Evolutionary conservation across 2,113 vertebrate species (phyloP).

Genomic region (Orthonyx spaldingii): DNA sequence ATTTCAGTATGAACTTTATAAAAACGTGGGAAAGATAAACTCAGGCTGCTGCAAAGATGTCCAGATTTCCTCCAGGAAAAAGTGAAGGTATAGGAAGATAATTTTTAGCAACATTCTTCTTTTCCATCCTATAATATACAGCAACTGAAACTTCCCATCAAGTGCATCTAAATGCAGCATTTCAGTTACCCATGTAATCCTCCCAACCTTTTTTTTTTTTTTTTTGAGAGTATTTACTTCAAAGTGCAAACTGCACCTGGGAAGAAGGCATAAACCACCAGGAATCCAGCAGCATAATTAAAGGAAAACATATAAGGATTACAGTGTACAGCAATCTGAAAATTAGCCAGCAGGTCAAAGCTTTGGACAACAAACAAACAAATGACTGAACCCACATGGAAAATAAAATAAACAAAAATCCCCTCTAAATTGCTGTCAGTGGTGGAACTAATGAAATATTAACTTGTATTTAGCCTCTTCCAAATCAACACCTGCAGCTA

Average conservation of each 20-base stretch:
- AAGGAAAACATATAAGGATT: not conserved
- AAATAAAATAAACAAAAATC: not conserved
- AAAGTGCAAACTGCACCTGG: not conserved
- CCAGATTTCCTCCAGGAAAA: not conserved
- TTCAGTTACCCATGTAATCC: not conserved
- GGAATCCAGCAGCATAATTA: not conserved
- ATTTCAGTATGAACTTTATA: not conserved
- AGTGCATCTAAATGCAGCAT: not conserved
- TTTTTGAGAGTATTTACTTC: not conserved
- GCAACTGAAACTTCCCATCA: not conserved
- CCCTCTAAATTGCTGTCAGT: not conserved
- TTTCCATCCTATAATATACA: not conserved
- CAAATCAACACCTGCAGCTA: not conserved
- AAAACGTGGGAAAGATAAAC: not conserved
- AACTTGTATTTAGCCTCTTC: not conserved
- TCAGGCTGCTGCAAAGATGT: not conserved
- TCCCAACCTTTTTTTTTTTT: rapidly evolving
- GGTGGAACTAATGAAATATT: not conserved
- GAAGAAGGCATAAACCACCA: not conserved
- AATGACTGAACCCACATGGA: not conserved
- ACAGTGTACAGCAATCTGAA: not conserved
- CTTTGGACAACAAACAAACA: not conserved
- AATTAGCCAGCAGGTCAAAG: not conserved
- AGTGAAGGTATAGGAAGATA: not conserved
- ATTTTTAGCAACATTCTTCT: not conserved